Base-by-base conservation (phyloP, 2,113 vertebrate species). In the Hippocampus zosterae region DNA sequence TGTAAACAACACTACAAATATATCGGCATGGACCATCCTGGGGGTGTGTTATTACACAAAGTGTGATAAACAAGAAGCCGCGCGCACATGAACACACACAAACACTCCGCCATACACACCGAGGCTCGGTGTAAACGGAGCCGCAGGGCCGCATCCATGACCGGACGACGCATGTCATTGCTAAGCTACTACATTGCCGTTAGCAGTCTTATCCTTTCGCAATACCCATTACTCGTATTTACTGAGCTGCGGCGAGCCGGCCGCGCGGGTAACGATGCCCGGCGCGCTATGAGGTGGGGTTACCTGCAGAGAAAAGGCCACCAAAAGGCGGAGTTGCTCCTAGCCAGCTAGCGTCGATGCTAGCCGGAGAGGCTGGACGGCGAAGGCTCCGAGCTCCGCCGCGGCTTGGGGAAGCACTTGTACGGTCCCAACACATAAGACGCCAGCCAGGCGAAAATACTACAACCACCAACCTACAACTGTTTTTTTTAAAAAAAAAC, bases 281-380 rank as follows among this genome's bases (percentile, higher is more conserved):
- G 25, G 16, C 18, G 25, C 21, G 65, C 27, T 40, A 21, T 23
- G 37, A 11, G 29, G 33, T 23, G 53, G 1, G 15, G 73, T 86
- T 89, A 90, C 89, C 89, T 90, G 86, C 79, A 85, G 87, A 89
- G 86, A 90, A 90, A 79, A 56, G 84, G 77, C 53, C 75, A 81
- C 79, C 75, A 72, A 74, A 81, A 73, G 68, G 78, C 82, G 86
- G 87, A 73, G 85, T 74, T 56, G 65, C 69, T 71, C 46, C 63
- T 76, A 68, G 80, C 77, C 79, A 67, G 77, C 87, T 88, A 88
- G 86, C 87, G 76, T 82, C 76, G 75, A 70, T 86, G 89, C 86
- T 88, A 88, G 78, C 81, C 77, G 77, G 75, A 80, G 83, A 81
- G 52, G 70, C 75, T 72, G 87, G 82, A 81, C 29, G 75, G 70